Conservation (phyloP, 2,888 invertebrate genomes). For the Ectemnius lituratus region DNA sequence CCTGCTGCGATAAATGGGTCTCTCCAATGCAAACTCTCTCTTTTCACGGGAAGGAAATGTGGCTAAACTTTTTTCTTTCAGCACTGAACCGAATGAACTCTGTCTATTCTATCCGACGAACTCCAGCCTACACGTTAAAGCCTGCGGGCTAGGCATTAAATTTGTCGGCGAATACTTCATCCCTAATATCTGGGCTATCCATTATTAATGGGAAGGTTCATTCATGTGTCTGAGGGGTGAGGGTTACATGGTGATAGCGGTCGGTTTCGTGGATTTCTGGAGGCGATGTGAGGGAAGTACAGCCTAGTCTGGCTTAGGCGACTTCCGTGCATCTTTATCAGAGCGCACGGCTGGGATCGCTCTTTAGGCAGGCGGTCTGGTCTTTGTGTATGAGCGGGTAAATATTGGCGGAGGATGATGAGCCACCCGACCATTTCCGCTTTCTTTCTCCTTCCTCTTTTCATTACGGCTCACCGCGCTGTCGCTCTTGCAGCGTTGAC, state of each 20-base stretch:
- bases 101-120: too few relatives aligned
- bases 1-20: too few relatives aligned
- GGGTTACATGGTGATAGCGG: conserved; percentile 24
- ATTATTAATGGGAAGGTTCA: conserved; percentile 1
- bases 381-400: conserved; percentile 70
- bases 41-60: too few relatives aligned
- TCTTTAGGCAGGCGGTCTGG: conserved; percentile 54
- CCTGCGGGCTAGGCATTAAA: not conserved
- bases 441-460: conserved; percentile 53
- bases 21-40: too few relatives aligned
- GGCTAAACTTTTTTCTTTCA: too few relatives aligned
- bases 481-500: conserved; percentile 12
- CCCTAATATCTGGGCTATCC: not conserved
- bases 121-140: not conserved
- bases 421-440: conserved; percentile 55
- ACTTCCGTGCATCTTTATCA: conserved; percentile 66
- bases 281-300: conserved; percentile 34
- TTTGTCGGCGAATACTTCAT: not conserved
- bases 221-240: not conserved
- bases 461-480: conserved; percentile 47
- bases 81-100: too few relatives aligned
- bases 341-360: conserved; percentile 36
- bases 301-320: conserved; percentile 33
- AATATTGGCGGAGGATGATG: conserved; percentile 76
- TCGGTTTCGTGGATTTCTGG: conserved; percentile 23